These are phyloP conservation scores for Calidris pugnax DNA, from an alignment of 2,113 vertebrate species.

Conservation along the genomic window DNA sequence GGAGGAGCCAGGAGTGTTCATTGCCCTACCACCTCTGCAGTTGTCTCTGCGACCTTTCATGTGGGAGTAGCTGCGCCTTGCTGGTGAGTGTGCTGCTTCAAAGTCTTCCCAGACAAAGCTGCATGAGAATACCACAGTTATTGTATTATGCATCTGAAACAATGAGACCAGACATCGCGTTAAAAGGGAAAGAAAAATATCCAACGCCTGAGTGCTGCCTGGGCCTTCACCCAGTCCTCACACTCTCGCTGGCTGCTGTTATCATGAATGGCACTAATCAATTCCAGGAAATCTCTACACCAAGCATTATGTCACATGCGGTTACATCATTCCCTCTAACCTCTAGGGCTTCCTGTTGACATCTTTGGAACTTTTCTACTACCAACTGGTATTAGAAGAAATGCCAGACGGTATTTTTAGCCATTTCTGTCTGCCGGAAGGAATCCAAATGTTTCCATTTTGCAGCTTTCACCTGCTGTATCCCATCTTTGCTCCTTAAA, in stretches of 20 bases:
- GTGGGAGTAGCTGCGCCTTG: not conserved
- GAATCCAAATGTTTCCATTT: not conserved
- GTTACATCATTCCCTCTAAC: conserved; percentile 58
- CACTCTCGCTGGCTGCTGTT: conserved; percentile 35
- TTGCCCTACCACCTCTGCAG: not conserved
- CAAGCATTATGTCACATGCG: conserved; percentile 41
- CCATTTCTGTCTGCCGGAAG: conserved; percentile 16
- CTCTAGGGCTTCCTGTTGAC: conserved; percentile 61
- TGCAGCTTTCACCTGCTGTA: conserved; percentile 1
- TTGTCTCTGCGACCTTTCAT: not conserved
- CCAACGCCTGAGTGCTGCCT: not conserved
- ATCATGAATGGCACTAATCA: conserved; percentile 43
- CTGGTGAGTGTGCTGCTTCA: not conserved
- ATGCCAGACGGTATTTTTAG: conserved; percentile 15
- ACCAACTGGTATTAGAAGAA: conserved; percentile 18
- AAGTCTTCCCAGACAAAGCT: not conserved
- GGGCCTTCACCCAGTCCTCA: conserved; percentile 49
- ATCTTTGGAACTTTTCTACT: conserved; percentile 35
- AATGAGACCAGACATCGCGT: not conserved
- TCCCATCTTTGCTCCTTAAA: not conserved
- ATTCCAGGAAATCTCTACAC: conserved; percentile 58
- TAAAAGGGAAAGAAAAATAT: conserved; percentile 16
- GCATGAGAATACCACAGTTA: not conserved
- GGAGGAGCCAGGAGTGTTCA: fast-evolving
- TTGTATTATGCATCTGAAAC: not conserved